Base-by-base conservation (phyloP, 2,113 vertebrate genomes). In the Tenebrosternarchus preto region DNA sequence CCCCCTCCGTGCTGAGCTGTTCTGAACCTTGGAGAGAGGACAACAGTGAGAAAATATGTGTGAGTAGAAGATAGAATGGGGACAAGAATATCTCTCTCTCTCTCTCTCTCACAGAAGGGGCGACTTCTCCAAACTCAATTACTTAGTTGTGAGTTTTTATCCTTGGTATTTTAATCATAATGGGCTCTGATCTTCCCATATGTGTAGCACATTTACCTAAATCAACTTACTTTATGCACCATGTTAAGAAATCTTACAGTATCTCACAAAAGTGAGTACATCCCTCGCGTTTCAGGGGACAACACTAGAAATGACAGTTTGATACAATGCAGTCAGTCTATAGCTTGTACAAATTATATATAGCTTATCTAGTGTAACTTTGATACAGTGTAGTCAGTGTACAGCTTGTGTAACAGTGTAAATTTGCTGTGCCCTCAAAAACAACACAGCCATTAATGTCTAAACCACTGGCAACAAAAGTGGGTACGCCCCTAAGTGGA, bases 1-100 rank as follows among this genome's bases (percentile, higher is more conserved):
- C 66, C 77, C 24, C 36, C 66, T 43, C 56, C 66, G 60, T n/a
- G 53, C 53, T 60, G 66, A 78, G 61, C 79, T 39, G 70, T 56
- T 60, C 16, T 80, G 61, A 71, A 80, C 79, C 79, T 80, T 68
- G 71, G 71, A 80, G 79, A 7, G 71, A 75, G 79, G 78, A 80
- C 61, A 68, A 57, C 22, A 57, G 63, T 9, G 22, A 64, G 19
- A 25, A 31, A 64, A 39, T 33, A 17, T 67, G 60, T 73, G 53
- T 24, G 60, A 60, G 33, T 16, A 59, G 29, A 74, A 73, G 71
- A 80, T 59, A 39, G 61, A 80, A 75, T 29, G 46, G 9, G 72
- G 43, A 50, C 74, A 31, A 66, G 29, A 66, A 8, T 6, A 17
- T 33, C 57, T 20, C n/a, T 53, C 43, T 25, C 69, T 9, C 66